Evolutionary conservation across 2,888 invertebrate species (phyloP), one percentile per base, ranked within the genome.

Genomic region (Drosophila suboccidentalis): DNA sequence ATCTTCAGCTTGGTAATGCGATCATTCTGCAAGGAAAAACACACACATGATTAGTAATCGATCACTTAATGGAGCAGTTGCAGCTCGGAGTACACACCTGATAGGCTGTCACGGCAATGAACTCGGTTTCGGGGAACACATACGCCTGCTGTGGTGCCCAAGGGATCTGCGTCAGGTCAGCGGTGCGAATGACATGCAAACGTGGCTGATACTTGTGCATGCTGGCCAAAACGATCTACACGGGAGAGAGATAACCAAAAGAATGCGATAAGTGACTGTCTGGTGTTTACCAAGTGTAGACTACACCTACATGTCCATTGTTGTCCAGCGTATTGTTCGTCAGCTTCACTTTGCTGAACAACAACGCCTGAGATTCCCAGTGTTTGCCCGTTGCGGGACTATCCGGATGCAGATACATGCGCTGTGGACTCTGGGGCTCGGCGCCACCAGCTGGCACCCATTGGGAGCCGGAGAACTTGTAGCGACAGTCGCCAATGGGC

Each of bases 141-240:
- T 95, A 95, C 34, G 94, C 93, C n/a, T 94, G 94, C 50, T 95
- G 94, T 0, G 95, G 95, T 26, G 95, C 95, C 95, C 96, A 97
- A 38, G 95, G 95, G 46, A 96, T 92, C 41, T 95, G 94, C 1
- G 94, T 93, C 0, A 94, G 94, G 91, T 97, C 96, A 10, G 96
- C 94, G 50, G 96, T 96, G 46, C 96, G 94, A 41, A 97, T 96
- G 78, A 99, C 95, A 93, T 98, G 95, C 86, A 98, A 95, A 8
- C 96, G 94, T 0, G 98, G 98, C 75, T 97, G 95, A 93, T 99
- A 99, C 93, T 98, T 98, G 94, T 98, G 98, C 98, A 99, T 99
- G 22, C 98, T 98, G 32, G 97, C 97, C 67, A 98, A 93, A 3
- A 97, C 96, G 89, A 97, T 95, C 96, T 97, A 29, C 29, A 8